Evolutionary conservation across 2,113 vertebrate genomes (phyloP).

Genomic region (Gasterosteus aculeatus): DNA sequence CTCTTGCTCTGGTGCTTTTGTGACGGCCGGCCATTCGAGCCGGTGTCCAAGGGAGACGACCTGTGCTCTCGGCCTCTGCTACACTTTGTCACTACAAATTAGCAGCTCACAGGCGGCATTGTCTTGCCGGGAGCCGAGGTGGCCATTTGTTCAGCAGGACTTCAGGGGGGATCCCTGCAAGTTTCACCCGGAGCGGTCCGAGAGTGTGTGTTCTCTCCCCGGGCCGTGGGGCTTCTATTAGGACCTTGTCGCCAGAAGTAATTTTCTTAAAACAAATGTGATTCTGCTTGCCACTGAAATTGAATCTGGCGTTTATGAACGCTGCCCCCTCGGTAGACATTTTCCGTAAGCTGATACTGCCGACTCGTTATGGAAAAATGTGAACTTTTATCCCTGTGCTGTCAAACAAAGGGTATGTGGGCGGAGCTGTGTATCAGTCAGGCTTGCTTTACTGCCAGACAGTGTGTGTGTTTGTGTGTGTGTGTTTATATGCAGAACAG

Average conservation of each 20-base stretch:
- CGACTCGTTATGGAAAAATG: slow-evolving; percentile 65
- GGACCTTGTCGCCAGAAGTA: slow-evolving; percentile 7
- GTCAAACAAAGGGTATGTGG: slow-evolving; percentile 62
- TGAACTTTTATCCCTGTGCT: slow-evolving; percentile 69
- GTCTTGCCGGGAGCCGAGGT: slow-evolving; percentile 9
- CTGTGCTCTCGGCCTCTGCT: slow-evolving; percentile 40
- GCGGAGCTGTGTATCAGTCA: slow-evolving; percentile 48
- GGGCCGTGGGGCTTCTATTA: slow-evolving; percentile 4
- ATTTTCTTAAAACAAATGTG: slow-evolving; percentile 22
- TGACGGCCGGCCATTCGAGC: slow-evolving; percentile 28
- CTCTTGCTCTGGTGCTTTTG: slow-evolving; percentile 17
- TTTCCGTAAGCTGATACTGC: slow-evolving; percentile 56
- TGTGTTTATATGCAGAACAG: slow-evolving; percentile 23
- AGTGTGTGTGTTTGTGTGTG: slow-evolving; percentile 18
- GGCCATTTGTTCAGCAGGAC: background rate
- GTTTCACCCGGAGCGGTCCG: background rate
- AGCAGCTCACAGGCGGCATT: slow-evolving; percentile 28
- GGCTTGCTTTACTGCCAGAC: slow-evolving; percentile 18
- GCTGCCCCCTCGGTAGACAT: slow-evolving; percentile 43
- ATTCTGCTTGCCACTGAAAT: slow-evolving; percentile 24
- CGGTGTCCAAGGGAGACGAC: slow-evolving; percentile 58
- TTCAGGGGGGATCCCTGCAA: background rate
- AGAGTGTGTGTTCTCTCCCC: background rate
- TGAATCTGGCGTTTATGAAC: slow-evolving; percentile 40
- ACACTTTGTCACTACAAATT: slow-evolving; percentile 51